phyloP scores from a whole-genome alignment of 2,888 invertebrate genomes.

The Yponomeuta malinellus region DNA sequence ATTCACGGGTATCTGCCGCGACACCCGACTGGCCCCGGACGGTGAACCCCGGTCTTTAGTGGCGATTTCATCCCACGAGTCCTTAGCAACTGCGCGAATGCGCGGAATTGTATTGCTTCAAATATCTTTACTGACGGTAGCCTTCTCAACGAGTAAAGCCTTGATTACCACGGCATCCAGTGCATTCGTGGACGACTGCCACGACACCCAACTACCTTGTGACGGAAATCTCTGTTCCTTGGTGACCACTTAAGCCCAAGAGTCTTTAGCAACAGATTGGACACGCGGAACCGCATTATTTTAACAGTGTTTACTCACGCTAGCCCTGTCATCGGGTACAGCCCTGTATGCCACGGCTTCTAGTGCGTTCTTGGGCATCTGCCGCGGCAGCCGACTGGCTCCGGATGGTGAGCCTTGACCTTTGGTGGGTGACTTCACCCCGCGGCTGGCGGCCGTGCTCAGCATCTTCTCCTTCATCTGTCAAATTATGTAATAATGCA shows the following conservation, averaged over 20 bases:
- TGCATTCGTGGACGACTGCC: too few species aligned
- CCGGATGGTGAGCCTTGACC: neutral
- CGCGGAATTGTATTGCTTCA: too few species aligned
- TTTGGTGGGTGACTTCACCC: slow-evolving; percentile 42
- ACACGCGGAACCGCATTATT: too few species aligned
- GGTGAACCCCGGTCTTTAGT: slow-evolving; percentile 30
- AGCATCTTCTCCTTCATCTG: slow-evolving; percentile 68
- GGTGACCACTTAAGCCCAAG: too few species aligned
- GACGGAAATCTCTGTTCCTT: too few species aligned
- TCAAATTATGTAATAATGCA: neutral
- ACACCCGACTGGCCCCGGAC: neutral
- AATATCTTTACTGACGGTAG: too few species aligned
- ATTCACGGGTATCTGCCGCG: neutral
- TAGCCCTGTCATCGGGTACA: slow-evolving; percentile 29
- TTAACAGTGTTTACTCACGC: slow-evolving; percentile 30
- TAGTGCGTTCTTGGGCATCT: neutral
- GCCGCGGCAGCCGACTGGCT: neutral
- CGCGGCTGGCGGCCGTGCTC: slow-evolving; percentile 44
- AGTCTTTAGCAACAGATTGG: too few species aligned
- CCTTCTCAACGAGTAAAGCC: too few species aligned
- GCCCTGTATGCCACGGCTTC: neutral
- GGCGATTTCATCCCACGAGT: too few species aligned
- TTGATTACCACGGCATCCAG: too few species aligned
- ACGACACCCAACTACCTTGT: too few species aligned
- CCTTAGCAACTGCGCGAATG: too few species aligned